Conservation (phyloP, 1,140 invertebrate species). For the Calephelis nemesis region DNA sequence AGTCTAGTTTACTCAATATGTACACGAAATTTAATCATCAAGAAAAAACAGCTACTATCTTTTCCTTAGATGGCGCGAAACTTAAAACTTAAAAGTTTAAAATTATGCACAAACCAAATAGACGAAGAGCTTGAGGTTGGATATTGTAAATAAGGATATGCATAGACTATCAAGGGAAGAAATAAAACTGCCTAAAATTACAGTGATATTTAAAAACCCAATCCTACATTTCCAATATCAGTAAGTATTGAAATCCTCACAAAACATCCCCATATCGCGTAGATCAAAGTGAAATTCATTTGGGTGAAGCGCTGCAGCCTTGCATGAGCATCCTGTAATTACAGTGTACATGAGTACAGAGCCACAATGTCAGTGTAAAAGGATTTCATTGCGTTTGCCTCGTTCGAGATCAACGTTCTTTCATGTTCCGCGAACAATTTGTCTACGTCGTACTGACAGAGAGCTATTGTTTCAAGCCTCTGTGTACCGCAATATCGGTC, state of each 20-base stretch:
- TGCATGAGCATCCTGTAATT: slow-evolving; percentile 29
- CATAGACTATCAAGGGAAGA: no score
- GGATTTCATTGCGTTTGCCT: slow-evolving; percentile 36
- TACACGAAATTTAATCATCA: no score
- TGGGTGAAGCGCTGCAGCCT: slow-evolving; percentile 20
- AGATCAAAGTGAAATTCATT: slow-evolving; percentile 21
- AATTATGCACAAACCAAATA: no score
- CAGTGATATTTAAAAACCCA: no score
- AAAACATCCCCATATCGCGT: not conserved
- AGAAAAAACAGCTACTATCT: no score
- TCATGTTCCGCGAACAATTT: slow-evolving; percentile 47
- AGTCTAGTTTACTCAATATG: no score
- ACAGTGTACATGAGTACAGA: slow-evolving; percentile 22
- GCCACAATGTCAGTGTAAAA: slow-evolving; percentile 23
- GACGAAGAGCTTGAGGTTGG: no score
- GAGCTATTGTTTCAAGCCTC: slow-evolving; percentile 53
- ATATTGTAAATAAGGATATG: no score
- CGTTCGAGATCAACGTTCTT: slow-evolving; percentile 41
- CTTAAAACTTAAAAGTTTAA: no score
- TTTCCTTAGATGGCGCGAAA: no score
- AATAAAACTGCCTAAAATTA: no score
- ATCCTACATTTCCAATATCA: no score
- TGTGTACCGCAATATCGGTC: slow-evolving; percentile 57
- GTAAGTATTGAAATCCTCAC: not conserved
- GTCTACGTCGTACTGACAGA: slow-evolving; percentile 56